Base-by-base conservation (phyloP, 2,797 vertebrate genomes). In the Ptychadena robeensis region DNA sequence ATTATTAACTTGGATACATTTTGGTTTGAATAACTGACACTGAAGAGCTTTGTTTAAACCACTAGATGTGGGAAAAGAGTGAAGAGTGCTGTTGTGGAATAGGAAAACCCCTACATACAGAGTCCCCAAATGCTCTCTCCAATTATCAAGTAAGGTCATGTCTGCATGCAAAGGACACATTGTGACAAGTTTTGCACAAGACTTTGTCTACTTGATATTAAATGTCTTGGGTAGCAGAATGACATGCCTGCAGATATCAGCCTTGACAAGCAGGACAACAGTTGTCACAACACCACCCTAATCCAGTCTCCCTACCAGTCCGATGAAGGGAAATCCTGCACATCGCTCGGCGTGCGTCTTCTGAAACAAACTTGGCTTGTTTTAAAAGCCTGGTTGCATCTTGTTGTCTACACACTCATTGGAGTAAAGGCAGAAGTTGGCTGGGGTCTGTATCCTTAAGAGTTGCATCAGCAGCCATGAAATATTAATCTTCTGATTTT, bases 401-500 rank as follows among this genome's bases (percentile, higher is more conserved):
- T 22, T 22, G 4, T 22, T 0, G 7, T 37, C 57, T 68, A 68
- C n/a, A 68, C n/a, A 18, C 2, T 59, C 12, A 40, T 7, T 59
- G 15, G n/a, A 38, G 44, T 69, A 79, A 67, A 61, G 35, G 15
- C 11, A 31, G 27, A 44, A 64, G 57, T 64, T 79, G 48, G 12
- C 25, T 72, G 30, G 18, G 31, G 71, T 22, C 11, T 65, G 27
- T 81, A 25, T 27, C 14, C 28, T 73, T 74, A 37, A 53, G 70
- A 9, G 28, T 69, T 76, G 72, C 48, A 70, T 82, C 72, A 82
- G 80, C 72, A 75, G 80, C 68, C 34, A 35, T 67, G 63, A 67
- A 73, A 66, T 81, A 73, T 59, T 73, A 53, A 74, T 65, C 67
- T 70, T 32, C 82, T 79, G 30, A 73, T 79, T 9, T 77, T 40